These are phyloP conservation scores for Oryctolagus cuniculus DNA, from an alignment of 2,113 vertebrate species.

Conservation along the genomic window DNA sequence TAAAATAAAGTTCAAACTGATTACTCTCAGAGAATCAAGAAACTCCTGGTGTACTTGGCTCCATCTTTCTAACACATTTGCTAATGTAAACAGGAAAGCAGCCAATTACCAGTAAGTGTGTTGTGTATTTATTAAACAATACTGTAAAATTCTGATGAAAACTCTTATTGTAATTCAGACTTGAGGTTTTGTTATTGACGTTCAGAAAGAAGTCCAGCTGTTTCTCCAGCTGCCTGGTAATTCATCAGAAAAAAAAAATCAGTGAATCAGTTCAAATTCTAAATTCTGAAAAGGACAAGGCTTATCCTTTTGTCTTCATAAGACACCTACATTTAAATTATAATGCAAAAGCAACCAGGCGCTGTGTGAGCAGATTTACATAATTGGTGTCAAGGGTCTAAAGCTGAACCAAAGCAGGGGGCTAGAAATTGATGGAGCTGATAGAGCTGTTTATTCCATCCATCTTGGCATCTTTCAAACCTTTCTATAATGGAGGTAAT, in stretches of 20 bases:
- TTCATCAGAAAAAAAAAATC: slow-evolving; percentile 45
- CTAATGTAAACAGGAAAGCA: slow-evolving; percentile 61
- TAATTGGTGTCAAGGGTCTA: slow-evolving; percentile 78
- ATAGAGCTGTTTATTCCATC: slow-evolving; percentile 68
- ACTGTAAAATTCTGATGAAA: slow-evolving; percentile 65
- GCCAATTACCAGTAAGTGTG: slow-evolving; percentile 57
- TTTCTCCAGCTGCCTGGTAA: slow-evolving; percentile 77
- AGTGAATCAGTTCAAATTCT: slow-evolving; percentile 60
- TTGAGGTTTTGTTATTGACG: slow-evolving; percentile 41
- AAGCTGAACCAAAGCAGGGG: slow-evolving; percentile 60
- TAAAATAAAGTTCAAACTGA: slow-evolving; percentile 51
- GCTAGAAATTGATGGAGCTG: slow-evolving; percentile 56
- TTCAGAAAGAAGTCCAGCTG: slow-evolving; percentile 79
- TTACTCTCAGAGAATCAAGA: slow-evolving; percentile 44
- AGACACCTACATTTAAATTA: slow-evolving; percentile 69
- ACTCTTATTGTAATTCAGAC: slow-evolving; percentile 30
- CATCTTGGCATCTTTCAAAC: slow-evolving; percentile 55
- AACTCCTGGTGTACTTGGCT: slow-evolving; percentile 24
- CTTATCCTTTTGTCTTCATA: slow-evolving; percentile 60
- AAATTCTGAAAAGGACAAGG: slow-evolving; percentile 67
- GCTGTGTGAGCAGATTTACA: slow-evolving; percentile 67
- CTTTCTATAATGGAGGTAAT: slow-evolving; percentile 21
- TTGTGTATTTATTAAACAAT: slow-evolving; percentile 76
- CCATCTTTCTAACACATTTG: slow-evolving; percentile 28
- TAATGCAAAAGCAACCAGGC: slow-evolving; percentile 63